phyloP scores from a whole-genome alignment of 2,113 vertebrate genomes.

The Accipiter virgatus region DNA sequence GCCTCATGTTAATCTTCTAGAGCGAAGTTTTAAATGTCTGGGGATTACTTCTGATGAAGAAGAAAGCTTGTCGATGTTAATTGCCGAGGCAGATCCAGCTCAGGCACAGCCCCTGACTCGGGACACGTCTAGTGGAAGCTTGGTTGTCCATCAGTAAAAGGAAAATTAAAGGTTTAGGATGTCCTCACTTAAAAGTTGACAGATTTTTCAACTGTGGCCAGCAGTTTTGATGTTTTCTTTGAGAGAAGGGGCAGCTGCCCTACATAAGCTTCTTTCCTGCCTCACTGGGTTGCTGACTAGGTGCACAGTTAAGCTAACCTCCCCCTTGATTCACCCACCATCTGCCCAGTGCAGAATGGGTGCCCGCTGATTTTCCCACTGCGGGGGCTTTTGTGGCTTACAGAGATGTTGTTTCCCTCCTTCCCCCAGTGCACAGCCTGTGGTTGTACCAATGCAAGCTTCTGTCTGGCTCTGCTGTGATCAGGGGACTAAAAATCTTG shows the following conservation, averaged over 20 bases:
- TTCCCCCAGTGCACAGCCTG: neutral
- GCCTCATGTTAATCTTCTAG: neutral
- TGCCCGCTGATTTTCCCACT: neutral
- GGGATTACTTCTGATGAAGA: neutral
- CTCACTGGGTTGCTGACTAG: neutral
- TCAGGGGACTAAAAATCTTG: neutral
- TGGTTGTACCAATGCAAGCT: neutral
- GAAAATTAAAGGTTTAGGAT: neutral
- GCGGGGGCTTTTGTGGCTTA: neutral
- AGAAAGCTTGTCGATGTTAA: neutral
- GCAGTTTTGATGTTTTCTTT: neutral
- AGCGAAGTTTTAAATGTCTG: neutral
- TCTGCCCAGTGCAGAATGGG: neutral
- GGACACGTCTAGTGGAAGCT: neutral
- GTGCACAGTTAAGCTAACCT: neutral
- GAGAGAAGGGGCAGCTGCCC: neutral
- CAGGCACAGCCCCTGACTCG: neutral
- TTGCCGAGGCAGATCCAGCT: neutral
- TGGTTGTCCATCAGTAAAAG: neutral
- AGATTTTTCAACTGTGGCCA: neutral
- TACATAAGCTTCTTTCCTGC: slow-evolving; percentile 1
- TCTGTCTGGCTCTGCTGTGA: neutral
- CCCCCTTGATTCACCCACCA: neutral
- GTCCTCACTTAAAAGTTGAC: neutral
- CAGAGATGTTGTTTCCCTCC: neutral